A percentile compares a stretch with the other conserved stretches of the same genome.
These are phyloP conservation scores for Steatornis caripensis DNA, from an alignment of 2,113 vertebrate species.

Conservation along the genomic window DNA sequence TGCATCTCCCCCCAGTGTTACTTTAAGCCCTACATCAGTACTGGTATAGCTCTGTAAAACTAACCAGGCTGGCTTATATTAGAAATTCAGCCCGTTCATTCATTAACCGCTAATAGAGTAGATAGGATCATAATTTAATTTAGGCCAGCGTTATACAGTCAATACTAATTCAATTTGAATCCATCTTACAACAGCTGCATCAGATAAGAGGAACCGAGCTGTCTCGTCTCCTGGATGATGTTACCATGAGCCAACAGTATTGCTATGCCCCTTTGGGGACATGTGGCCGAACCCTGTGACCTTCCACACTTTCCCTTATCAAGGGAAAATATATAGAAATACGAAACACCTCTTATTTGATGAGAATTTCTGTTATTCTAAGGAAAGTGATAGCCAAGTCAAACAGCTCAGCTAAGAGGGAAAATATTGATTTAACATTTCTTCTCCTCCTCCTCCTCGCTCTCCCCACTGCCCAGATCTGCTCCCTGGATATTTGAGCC, in stretches of 20 bases:
- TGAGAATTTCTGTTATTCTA: slow-evolving; percentile 39
- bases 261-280: slow-evolving; percentile 48
- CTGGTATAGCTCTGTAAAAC: slow-evolving; percentile 32
- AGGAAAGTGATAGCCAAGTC: slow-evolving; percentile 40
- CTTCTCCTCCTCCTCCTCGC: not conserved
- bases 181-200: slow-evolving; percentile 55
- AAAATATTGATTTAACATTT: slow-evolving; percentile 51
- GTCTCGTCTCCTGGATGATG: slow-evolving; percentile 26
- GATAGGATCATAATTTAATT: slow-evolving; percentile 67
- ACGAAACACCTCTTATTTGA: slow-evolving; percentile 5
- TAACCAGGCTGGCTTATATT: slow-evolving; percentile 42
- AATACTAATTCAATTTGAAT: slow-evolving; percentile 57
- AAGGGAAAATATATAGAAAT: slow-evolving; percentile 41
- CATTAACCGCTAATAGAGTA: slow-evolving; percentile 52
- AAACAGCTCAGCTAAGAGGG: slow-evolving; percentile 38
- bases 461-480: not conserved
- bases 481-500: not conserved
- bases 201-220: slow-evolving; percentile 30
- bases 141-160: slow-evolving; percentile 50
- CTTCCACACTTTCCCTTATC: slow-evolving; percentile 36
- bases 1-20: not conserved
- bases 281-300: not conserved
- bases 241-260: slow-evolving; percentile 52
- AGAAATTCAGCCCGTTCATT: slow-evolving; percentile 36
- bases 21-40: slow-evolving; percentile 36